Base-by-base conservation (phyloP, 2,888 invertebrate species). In the Dendrolimus pini region DNA sequence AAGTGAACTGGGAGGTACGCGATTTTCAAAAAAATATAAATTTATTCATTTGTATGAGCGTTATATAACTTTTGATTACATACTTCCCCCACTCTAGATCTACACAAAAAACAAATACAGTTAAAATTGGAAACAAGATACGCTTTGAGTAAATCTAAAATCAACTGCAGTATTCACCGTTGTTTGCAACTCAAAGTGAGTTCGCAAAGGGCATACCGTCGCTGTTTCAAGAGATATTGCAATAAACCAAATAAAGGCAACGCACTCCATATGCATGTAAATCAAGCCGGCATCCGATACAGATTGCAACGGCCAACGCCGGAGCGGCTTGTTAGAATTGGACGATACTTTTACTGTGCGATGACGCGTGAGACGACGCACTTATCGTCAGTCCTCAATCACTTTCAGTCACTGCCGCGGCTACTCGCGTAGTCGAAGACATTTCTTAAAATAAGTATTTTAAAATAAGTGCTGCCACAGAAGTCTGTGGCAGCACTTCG, bases 261-360 rank as follows among this genome's bases (percentile, higher is more conserved):
- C 60, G 63, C 74, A 75, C 75, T 80, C 79, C 83, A 78, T 83
- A 83, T 84, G 82, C 84, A 85, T 85, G 85, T 84, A 84, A 85
- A 86, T 85, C 82, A 75, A 72, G 57, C 62, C 69, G 71, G 78
- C 81, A 78, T 75, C 74, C 75, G 77, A 75, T 81, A 82, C 81
- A 83, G 82, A 85, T 84, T 85, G 83, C 80, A 82, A 80, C 79
- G 82, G 77, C 77, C 68, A 73, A 67, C 59, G 69, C 80, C 81
- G 83, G 82, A 83, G 80, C 80, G 83, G 85, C 82, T 83, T 85
- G 83, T 83, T 81, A 79, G 74, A 78, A 30, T 30, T 30, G 6
- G 30, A 30, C 30, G 52, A 18, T 14, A 9, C 52, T 52, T 30
- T 30, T 14, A n/a, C 12, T 30, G 30, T 18, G 30, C 18, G 53